Base-by-base conservation (phyloP, 2,113 vertebrate genomes). In the Bagarius yarrelli region DNA sequence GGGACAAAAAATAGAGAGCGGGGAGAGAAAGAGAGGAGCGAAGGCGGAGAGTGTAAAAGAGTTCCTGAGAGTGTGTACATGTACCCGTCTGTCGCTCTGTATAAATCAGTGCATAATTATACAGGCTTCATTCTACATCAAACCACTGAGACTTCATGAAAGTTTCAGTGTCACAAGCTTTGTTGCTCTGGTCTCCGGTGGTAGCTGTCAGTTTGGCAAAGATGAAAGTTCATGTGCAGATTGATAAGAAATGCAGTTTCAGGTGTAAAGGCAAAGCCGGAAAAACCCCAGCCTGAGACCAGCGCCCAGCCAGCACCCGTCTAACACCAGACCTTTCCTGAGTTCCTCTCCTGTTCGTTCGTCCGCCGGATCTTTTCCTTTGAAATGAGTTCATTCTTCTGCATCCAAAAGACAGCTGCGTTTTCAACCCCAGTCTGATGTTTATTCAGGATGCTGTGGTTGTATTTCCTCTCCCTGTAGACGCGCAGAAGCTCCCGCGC, bases 201-300 rank as follows among this genome's bases (percentile, higher is more conserved):
- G 44, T 53, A 76, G 72, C 55, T 76, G 72, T 80, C 78, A 61
- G 83, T 80, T 76, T 70, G 19, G 21, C 16, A 14, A 21, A 53
- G 56, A 80, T 81, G 55, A 83, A 76, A 83, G 63, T 71, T 53
- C 13, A 3, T 23, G 8, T 27, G 30, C 40, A 55, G 63, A 66
- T 64, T 74, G 81, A 79, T 79, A 36, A 75, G 50, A 61, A 83
- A 67, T 60, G 77, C 77, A 47, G 21, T 64, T 76, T 80, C 70
- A 74, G 71, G 71, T 79, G 71, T 57, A n/a, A 80, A 79, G 30
- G 23, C 78, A 60, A 44, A 19, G 27, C 60, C 52, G 53, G 60
- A 66, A 77, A 50, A 25, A n/a, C n/a, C n/a, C n/a, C n/a, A n/a
- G n/a, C n/a, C n/a, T n/a, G n/a, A n/a, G n/a, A n/a, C n/a, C n/a